These are phyloP conservation scores for Zosterops lateralis DNA, from an alignment of 2,113 vertebrate genomes.

Conservation along the genomic window DNA sequence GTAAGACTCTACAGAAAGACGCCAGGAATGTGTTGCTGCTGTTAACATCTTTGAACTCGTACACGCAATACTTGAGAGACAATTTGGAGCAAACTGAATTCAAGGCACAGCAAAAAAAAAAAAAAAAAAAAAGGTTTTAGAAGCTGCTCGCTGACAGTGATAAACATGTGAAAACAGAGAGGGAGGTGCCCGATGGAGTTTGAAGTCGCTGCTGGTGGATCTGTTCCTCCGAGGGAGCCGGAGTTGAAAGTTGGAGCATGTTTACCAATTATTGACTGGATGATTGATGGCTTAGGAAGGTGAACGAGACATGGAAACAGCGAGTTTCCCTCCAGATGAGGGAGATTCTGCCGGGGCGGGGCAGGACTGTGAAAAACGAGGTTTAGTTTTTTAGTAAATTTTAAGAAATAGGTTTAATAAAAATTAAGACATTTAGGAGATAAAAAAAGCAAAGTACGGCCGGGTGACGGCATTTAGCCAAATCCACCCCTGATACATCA, in stretches of 20 bases:
- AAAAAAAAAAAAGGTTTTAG: background rate
- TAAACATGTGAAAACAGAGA: conserved; percentile 15
- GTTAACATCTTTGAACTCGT: conserved; percentile 65
- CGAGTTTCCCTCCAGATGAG: background rate
- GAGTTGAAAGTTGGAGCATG: conserved; percentile 45
- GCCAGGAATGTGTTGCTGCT: conserved; percentile 49
- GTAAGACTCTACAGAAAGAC: conserved; percentile 9
- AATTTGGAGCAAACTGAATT: conserved; percentile 53
- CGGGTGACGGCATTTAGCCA: too few species aligned
- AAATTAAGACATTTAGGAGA: too few species aligned
- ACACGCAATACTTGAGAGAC: conserved; percentile 60
- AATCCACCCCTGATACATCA: too few species aligned
- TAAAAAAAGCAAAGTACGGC: too few species aligned
- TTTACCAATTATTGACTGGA: conserved; percentile 40
- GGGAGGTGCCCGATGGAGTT: background rate
- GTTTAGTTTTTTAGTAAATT: too few species aligned
- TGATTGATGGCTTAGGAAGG: conserved; percentile 33
- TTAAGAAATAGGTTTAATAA: too few species aligned
- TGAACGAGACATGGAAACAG: background rate
- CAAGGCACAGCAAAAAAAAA: conserved; percentile 18
- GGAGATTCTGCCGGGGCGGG: background rate
- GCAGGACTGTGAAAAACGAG: background rate
- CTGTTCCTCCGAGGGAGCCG: conserved; percentile 32
- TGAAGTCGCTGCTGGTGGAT: conserved; percentile 37
- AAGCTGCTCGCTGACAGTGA: conserved; percentile 49